A percentile compares a stretch with the other conserved stretches of the same genome.
Evolutionary conservation across 2,888 invertebrate genomes (phyloP).

Genomic region (Lithophane ornitopus): DNA sequence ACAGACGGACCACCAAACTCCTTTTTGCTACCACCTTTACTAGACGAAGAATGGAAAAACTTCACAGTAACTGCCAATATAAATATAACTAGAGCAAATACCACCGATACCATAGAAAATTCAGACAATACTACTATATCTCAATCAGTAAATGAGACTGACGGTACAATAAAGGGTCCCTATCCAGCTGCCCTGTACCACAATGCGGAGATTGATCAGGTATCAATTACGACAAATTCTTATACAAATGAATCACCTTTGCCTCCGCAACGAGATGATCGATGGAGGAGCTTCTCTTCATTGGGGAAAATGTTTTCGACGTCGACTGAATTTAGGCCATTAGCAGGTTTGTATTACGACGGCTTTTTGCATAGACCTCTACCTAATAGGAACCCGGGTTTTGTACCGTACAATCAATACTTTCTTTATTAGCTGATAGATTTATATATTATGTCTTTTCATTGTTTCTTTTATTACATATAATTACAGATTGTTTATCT

Average conservation of each 20-base stretch:
- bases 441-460: not conserved
- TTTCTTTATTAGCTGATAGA: conserved; percentile 53
- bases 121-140: conserved; percentile 40
- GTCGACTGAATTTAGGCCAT: conserved; percentile 81
- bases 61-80: conserved; percentile 67
- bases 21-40: conserved; percentile 60
- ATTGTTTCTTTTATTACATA: not conserved
- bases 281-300: conserved; percentile 80
- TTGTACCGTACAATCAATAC: conserved; percentile 74
- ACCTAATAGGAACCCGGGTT: conserved; percentile 74
- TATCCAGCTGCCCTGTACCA: conserved; percentile 77
- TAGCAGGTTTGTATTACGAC: conserved; percentile 87
- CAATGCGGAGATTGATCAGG: conserved; percentile 78
- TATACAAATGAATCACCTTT: conserved; percentile 77
- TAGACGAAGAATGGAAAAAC: conserved; percentile 71
- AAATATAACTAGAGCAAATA: conserved; percentile 47
- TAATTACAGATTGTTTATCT: not conserved
- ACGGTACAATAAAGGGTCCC: conserved; percentile 68
- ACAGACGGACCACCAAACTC: conserved; percentile 43
- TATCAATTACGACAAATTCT: conserved; percentile 83
- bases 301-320: conserved; percentile 67
- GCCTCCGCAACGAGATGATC: conserved; percentile 76
- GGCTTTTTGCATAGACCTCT: conserved; percentile 83
- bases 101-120: conserved; percentile 36
- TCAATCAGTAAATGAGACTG: conserved; percentile 61